phyloP scores from a whole-genome alignment of 2,113 vertebrate species.

The Mola mola region DNA sequence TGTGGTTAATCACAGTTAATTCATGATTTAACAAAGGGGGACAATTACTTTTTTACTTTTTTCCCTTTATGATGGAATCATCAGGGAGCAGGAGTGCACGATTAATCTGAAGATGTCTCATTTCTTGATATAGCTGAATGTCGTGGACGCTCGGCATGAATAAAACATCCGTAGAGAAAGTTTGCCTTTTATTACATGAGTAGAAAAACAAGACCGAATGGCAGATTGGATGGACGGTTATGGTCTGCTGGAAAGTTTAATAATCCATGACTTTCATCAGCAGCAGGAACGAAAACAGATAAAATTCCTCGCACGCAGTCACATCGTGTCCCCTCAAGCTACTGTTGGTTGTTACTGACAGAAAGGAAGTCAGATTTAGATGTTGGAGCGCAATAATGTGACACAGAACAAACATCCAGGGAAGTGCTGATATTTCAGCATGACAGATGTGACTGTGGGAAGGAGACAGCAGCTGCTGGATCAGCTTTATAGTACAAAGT shows the following conservation, averaged over 20 bases:
- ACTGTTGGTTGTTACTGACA: background rate
- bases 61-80: too few relatives aligned
- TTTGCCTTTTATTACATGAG: background rate
- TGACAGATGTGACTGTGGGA: background rate
- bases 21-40: too few relatives aligned
- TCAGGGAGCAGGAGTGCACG: too few relatives aligned
- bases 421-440: background rate
- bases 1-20: too few relatives aligned
- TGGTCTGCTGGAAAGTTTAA: background rate
- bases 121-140: too few relatives aligned
- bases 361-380: slow-evolving; percentile 2
- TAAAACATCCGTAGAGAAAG: too few relatives aligned
- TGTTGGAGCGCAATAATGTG: background rate
- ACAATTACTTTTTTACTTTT: too few relatives aligned
- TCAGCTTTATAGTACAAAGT: background rate
- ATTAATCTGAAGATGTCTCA: too few relatives aligned
- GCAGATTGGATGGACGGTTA: background rate
- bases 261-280: slow-evolving; percentile 19
- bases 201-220: background rate
- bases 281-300: background rate
- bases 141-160: background rate
- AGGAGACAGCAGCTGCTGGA: background rate
- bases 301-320: background rate
- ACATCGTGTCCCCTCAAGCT: slow-evolving; percentile 5
- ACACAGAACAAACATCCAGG: background rate